Conservation (phyloP, 1,140 invertebrate species). For the Chlorops oryzae region DNA sequence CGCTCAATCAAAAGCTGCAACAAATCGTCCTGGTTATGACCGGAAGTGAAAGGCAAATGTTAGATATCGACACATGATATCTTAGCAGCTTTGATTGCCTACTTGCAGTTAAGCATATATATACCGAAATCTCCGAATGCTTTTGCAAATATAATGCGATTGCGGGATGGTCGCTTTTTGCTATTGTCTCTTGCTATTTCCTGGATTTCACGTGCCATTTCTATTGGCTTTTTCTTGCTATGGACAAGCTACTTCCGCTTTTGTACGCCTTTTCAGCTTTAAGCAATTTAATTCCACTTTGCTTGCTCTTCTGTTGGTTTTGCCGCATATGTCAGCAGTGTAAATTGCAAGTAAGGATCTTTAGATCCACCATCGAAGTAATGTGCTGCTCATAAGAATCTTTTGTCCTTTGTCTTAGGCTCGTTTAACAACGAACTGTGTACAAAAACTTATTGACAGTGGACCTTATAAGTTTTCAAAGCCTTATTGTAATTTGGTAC, state of each 20-base stretch:
- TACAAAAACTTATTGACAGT: not conserved
- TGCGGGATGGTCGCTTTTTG: constrained; percentile 14
- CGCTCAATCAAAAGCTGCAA: constrained; percentile 7
- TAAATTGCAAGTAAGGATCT: constrained; percentile 1
- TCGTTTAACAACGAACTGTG: not conserved
- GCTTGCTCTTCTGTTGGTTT: not conserved
- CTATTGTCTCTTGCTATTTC: constrained; percentile 7
- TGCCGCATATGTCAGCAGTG: not conserved
- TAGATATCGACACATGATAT: constrained; percentile 5
- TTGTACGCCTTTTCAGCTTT: too few relatives aligned
- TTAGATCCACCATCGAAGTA: too few relatives aligned
- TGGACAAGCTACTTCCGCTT: constrained; percentile 12
- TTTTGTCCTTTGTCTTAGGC: too few relatives aligned
- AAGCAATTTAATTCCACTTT: constrained; percentile 8
- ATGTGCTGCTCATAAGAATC: too few relatives aligned
- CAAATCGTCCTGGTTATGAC: constrained; percentile 10
- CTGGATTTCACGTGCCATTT: constrained; percentile 16
- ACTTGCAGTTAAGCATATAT: constrained; percentile 3
- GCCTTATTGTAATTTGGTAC: constrained; percentile 6
- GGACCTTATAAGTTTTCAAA: not conserved
- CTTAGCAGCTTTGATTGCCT: constrained; percentile 7
- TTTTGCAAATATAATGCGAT: constrained; percentile 8
- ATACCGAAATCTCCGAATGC: constrained; percentile 8
- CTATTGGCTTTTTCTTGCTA: constrained; percentile 13
- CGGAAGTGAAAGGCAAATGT: not conserved